Conservation (phyloP, 2,113 vertebrate species). For the Bubo scandiacus region DNA sequence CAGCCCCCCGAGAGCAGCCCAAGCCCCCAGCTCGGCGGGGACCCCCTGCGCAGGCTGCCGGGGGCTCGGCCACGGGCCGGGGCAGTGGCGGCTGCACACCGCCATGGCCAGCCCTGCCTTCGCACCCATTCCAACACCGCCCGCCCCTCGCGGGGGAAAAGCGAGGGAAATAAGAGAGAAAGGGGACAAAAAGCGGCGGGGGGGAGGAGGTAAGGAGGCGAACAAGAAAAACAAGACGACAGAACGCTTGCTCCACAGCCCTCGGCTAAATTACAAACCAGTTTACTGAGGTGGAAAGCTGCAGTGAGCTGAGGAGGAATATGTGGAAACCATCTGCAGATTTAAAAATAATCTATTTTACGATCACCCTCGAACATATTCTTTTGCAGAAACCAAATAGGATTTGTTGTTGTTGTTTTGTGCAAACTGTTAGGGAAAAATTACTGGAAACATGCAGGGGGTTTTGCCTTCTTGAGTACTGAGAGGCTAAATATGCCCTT, state of each 20-base stretch:
- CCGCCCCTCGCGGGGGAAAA: background rate
- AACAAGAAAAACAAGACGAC: constrained; percentile 48
- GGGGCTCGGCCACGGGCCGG: accelerated
- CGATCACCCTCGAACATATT: constrained; percentile 45
- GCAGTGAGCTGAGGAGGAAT: constrained; percentile 54
- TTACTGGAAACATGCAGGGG: constrained; percentile 65
- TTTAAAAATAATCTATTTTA: constrained; percentile 71
- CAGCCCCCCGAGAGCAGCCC: no score
- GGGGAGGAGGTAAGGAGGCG: background rate
- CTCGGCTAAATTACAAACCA: constrained; percentile 46
- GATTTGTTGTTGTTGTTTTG: constrained; percentile 53
- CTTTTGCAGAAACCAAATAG: constrained; percentile 50
- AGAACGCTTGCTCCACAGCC: constrained; percentile 57
- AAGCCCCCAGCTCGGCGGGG: background rate
- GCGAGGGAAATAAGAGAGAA: background rate
- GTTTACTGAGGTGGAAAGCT: constrained; percentile 66
- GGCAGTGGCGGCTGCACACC: no score
- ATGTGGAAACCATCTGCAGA: constrained; percentile 63
- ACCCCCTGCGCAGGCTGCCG: background rate
- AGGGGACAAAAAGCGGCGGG: background rate
- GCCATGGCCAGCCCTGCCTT: background rate
- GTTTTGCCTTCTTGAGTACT: constrained; percentile 61
- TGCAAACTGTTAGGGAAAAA: constrained; percentile 58
- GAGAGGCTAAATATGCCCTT: constrained; percentile 71
- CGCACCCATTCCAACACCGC: background rate